Conservation (phyloP, 2,888 invertebrate species). For the Drosophila kokeensis region DNA sequence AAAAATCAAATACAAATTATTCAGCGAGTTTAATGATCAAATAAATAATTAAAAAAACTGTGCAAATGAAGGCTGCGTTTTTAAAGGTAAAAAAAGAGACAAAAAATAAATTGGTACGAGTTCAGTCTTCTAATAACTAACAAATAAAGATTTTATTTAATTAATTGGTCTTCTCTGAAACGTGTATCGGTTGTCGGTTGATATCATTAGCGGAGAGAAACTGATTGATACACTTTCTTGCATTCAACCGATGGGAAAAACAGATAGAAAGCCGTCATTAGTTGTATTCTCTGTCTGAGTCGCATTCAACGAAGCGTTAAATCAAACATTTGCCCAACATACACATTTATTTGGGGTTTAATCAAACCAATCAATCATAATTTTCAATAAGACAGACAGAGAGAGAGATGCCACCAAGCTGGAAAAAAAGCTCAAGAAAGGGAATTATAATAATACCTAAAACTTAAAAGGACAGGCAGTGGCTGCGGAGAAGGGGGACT, state of each 20-base stretch:
- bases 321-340: constrained; percentile 59
- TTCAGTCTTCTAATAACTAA: background rate
- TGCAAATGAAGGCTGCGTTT: background rate
- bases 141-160: background rate
- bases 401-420: constrained; percentile 52
- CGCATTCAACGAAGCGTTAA: constrained; percentile 59
- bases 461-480: constrained; percentile 4
- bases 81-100: background rate
- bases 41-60: background rate
- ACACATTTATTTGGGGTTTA: constrained; percentile 29
- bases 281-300: constrained; percentile 21
- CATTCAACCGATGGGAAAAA: background rate
- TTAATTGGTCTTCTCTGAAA: background rate
- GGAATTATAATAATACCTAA: constrained; percentile 37
- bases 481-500: background rate
- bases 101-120: background rate
- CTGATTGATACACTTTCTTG: background rate
- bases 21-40: constrained; percentile 8
- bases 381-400: constrained; percentile 55
- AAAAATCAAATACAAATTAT: constrained; percentile 24
- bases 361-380: constrained; percentile 77
- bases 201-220: background rate
- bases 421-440: constrained; percentile 35
- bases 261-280: constrained; percentile 7
- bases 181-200: background rate